Evolutionary conservation across 1,140 invertebrate genomes (phyloP).

Genomic region (Lasioglossum baleicum): DNA sequence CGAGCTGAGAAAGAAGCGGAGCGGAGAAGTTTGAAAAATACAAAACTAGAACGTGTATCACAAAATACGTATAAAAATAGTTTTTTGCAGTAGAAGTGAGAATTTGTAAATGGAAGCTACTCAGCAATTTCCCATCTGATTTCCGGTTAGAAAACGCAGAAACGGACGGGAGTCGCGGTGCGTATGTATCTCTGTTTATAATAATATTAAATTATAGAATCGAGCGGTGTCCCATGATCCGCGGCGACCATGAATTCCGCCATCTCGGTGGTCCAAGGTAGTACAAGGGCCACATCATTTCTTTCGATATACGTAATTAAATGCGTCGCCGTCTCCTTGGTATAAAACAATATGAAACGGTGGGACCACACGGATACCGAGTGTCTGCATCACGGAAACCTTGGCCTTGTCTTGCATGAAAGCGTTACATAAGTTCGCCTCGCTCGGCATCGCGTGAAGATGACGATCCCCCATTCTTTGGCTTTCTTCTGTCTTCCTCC

Average conservation of each 20-base stretch:
- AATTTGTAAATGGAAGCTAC: too few relatives aligned
- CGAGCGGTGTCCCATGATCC: background rate
- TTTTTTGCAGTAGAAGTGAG: background rate
- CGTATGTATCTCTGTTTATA: too few relatives aligned
- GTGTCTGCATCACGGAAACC: conserved; percentile 44
- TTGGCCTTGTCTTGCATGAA: conserved; percentile 69
- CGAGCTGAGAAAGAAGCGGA: background rate
- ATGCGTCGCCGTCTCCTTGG: conserved; percentile 30
- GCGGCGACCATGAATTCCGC: conserved; percentile 10
- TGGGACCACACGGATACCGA: conserved; percentile 40
- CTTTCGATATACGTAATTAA: conserved; percentile 44
- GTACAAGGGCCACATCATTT: conserved; percentile 17
- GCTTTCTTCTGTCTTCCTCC: conserved; percentile 19
- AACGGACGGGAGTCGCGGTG: too few relatives aligned
- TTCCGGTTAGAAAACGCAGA: too few relatives aligned
- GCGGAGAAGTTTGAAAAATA: background rate
- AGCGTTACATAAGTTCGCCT: conserved; percentile 68
- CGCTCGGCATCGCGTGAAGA: conserved; percentile 58
- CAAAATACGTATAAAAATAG: too few relatives aligned
- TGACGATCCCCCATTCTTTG: conserved; percentile 48
- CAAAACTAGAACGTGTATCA: too few relatives aligned
- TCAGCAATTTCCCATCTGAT: too few relatives aligned
- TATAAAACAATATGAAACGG: conserved; percentile 47
- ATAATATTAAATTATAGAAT: conserved; percentile 27
- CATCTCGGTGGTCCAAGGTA: conserved; percentile 35